These are phyloP conservation scores for Pangasianodon hypophthalmus DNA, from an alignment of 2,113 vertebrate genomes.

Conservation along the genomic window DNA sequence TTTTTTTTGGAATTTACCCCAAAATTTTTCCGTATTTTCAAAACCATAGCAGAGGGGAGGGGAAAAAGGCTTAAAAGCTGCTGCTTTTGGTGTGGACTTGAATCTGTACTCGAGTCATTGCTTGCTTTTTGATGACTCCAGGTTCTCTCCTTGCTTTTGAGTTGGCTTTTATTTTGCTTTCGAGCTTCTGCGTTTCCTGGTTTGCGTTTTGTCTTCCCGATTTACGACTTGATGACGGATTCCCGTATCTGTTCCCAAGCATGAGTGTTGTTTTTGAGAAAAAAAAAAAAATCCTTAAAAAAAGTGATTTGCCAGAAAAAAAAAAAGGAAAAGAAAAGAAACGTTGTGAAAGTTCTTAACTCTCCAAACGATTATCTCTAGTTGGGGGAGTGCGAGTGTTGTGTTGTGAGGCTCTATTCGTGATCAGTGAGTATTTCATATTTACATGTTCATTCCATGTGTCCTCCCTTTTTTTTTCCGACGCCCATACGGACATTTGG, in stretches of 20 bases:
- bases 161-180: constrained; percentile 46
- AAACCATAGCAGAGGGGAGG: background rate
- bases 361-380: constrained; percentile 84
- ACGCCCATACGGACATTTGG: constrained; percentile 71
- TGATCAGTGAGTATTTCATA: constrained; percentile 93
- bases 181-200: background rate
- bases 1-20: background rate
- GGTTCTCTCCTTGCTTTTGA: constrained; percentile 42
- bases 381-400: constrained; percentile 88
- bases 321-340: constrained; percentile 36
- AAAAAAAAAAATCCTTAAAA: constrained; percentile 40
- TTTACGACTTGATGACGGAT: constrained; percentile 14
- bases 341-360: constrained; percentile 73
- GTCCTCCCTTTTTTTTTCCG: constrained; percentile 69
- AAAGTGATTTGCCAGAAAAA: constrained; percentile 12
- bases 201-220: constrained; percentile 7
- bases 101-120: constrained; percentile 50
- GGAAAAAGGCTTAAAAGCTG: background rate
- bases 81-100: constrained; percentile 31
- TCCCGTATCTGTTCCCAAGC: constrained; percentile 55
- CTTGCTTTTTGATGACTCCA: constrained; percentile 59
- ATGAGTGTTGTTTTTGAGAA: constrained; percentile 65
- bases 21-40: background rate
- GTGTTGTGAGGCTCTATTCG: constrained; percentile 86
- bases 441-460: constrained; percentile 88